Conservation (phyloP, 2,113 vertebrate genomes). For the Neofelis nebulosa region DNA sequence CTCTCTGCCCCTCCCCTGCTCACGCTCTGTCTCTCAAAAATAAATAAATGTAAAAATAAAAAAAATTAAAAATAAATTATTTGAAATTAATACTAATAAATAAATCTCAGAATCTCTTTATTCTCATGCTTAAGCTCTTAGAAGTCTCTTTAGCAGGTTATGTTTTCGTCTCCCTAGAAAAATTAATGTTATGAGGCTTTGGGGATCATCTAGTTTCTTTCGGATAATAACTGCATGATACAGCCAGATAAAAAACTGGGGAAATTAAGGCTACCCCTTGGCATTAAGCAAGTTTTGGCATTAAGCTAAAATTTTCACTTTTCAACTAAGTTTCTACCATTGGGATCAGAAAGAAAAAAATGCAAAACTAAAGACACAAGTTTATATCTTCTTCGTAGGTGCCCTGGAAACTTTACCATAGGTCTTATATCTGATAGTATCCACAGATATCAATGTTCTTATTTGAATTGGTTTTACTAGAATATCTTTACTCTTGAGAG, state of each 20-base stretch:
- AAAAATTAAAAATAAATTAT: neutral
- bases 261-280: neutral
- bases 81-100: conserved; percentile 36
- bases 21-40: too few relatives aligned
- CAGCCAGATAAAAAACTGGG: neutral
- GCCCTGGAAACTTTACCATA: neutral
- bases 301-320: neutral
- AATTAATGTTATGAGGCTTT: neutral
- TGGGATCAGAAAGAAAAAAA: conserved; percentile 20
- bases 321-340: neutral
- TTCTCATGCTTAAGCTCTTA: neutral
- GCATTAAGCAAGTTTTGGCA: conserved; percentile 19
- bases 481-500: neutral
- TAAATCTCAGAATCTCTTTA: neutral
- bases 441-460: neutral
- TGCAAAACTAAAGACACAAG: neutral
- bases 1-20: too few relatives aligned
- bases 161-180: conserved; percentile 37
- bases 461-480: conserved; percentile 10
- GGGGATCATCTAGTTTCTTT: neutral
- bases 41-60: too few relatives aligned
- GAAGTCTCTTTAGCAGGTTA: neutral
- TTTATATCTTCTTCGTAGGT: conserved; percentile 11
- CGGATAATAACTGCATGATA: neutral
- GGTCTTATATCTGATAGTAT: neutral